phyloP scores from a whole-genome alignment of 37 sponge, comb jelly and placozoan species.

The Ianthella basta region DNA sequence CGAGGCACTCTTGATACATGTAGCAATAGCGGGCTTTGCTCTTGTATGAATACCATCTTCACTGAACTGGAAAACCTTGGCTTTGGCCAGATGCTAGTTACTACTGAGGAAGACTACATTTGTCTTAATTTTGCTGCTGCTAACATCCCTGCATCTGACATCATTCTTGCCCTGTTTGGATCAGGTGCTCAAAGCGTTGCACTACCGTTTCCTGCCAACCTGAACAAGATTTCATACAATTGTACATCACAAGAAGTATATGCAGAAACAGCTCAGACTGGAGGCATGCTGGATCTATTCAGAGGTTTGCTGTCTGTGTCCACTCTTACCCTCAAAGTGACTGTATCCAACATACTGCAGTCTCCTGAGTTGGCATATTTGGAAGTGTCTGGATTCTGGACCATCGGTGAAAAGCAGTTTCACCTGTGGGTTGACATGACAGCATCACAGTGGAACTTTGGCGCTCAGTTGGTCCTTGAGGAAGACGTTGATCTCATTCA shows the following conservation, averaged over 20 bases:
- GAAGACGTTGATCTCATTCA: background rate
- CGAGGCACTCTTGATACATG: too few relatives aligned
- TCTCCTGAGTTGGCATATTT: background rate
- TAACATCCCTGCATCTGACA: background rate
- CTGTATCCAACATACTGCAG: background rate
- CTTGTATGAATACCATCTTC: slow-evolving; percentile 8
- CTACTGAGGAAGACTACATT: too few relatives aligned
- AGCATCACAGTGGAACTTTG: slow-evolving; percentile 2
- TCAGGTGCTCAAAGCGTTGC: background rate
- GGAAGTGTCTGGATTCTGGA: background rate
- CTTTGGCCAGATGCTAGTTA: background rate
- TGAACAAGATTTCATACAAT: background rate
- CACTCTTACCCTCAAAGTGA: background rate
- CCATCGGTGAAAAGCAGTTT: background rate
- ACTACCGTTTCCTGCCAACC: background rate
- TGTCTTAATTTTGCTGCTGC: background rate
- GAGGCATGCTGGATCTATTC: background rate
- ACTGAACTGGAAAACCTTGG: background rate
- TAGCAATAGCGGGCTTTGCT: too few relatives aligned
- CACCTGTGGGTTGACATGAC: too few relatives aligned
- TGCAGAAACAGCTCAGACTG: background rate
- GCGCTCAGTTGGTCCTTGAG: background rate
- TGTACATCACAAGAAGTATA: slow-evolving; percentile 7
- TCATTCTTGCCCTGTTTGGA: background rate
- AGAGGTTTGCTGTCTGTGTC: background rate